phyloP scores from a whole-genome alignment of 1,140 invertebrate genomes.

The Ctenoplectra terminalis region DNA sequence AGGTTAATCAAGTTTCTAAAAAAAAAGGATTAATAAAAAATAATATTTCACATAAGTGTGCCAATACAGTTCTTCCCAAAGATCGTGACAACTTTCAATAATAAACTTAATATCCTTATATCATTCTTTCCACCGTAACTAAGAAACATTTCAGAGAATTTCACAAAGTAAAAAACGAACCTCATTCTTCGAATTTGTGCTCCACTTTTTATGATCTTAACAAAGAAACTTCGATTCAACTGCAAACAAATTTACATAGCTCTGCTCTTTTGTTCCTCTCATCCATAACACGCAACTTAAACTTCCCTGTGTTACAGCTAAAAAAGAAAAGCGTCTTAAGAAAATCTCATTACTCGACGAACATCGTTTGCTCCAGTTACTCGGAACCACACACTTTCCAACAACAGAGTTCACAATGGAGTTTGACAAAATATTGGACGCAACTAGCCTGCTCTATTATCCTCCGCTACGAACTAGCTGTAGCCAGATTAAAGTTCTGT shows the following conservation, averaged over 20 bases:
- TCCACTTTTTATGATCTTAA: not conserved
- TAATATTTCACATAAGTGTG: no score
- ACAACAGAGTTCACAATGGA: not conserved
- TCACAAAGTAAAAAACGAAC: not conserved
- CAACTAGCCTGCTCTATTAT: not conserved
- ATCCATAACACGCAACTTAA: not conserved
- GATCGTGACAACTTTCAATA: not conserved
- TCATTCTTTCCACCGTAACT: no score
- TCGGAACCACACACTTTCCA: not conserved
- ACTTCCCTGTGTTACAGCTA: not conserved
- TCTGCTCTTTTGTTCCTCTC: not conserved
- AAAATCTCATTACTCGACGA: constrained; percentile 7
- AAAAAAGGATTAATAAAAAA: no score
- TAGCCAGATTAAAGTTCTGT: not conserved
- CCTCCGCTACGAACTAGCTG: not conserved
- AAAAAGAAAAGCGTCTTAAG: not conserved
- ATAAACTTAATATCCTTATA: not conserved
- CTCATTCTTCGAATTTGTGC: not conserved
- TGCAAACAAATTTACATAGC: not conserved
- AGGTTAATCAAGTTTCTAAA: no score
- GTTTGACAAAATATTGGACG: not conserved
- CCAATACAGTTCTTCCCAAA: no score
- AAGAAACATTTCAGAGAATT: not conserved
- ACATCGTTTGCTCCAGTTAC: not conserved
- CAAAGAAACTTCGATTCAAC: not conserved